Conservation (phyloP, 1,140 invertebrate species). For the Phthorimaea operculella region DNA sequence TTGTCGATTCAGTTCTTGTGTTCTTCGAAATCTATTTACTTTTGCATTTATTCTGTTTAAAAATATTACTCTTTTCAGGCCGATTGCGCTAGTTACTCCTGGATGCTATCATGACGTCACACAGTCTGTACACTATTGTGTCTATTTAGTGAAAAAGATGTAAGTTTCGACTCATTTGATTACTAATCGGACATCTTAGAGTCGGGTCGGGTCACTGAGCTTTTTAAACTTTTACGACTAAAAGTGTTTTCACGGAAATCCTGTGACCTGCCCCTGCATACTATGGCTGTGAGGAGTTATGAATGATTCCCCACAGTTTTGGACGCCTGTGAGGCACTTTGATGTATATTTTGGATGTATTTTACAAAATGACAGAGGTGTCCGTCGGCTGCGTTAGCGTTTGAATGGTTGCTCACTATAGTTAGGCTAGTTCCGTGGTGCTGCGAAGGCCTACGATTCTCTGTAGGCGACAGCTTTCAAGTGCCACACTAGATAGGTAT, state of each 20-base stretch:
- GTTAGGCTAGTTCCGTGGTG: slow-evolving; percentile 56
- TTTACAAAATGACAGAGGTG: slow-evolving; percentile 31
- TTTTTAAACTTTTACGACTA: background rate
- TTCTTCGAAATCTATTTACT: too few species aligned
- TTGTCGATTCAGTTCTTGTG: too few species aligned
- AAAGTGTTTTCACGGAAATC: background rate
- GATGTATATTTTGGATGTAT: slow-evolving; percentile 65
- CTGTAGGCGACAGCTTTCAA: slow-evolving; percentile 23
- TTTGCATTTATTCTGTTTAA: too few species aligned
- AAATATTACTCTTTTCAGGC: too few species aligned
- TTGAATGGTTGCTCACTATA: slow-evolving; percentile 64
- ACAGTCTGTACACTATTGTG: too few species aligned
- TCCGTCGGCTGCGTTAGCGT: slow-evolving; percentile 39
- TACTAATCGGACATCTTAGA: too few species aligned
- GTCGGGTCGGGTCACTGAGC: background rate
- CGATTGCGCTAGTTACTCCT: too few species aligned
- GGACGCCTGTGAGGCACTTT: slow-evolving; percentile 33
- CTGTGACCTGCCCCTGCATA: slow-evolving; percentile 11
- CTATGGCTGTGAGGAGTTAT: slow-evolving; percentile 16
- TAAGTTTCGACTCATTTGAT: too few species aligned
- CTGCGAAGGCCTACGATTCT: slow-evolving; percentile 22
- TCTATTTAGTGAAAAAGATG: too few species aligned
- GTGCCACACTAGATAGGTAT: slow-evolving; percentile 61
- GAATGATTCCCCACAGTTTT: slow-evolving; percentile 19
- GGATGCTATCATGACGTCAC: too few species aligned